These are phyloP conservation scores for Drosophila multiciliata DNA, from an alignment of 2,888 invertebrate species.

Conservation along the genomic window DNA sequence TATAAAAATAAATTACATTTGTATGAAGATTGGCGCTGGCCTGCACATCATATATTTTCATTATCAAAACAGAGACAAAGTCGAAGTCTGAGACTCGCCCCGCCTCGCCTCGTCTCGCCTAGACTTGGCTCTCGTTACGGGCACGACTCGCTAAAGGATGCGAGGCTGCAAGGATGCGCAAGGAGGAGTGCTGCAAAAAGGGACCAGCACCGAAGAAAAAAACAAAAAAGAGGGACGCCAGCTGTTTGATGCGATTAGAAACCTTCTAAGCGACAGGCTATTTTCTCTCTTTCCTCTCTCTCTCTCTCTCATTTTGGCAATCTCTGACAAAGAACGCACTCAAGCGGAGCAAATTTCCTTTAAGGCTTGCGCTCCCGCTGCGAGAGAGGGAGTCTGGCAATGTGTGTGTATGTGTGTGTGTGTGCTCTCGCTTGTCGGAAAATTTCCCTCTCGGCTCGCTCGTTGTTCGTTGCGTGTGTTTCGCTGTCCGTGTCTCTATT, in stretches of 20 bases:
- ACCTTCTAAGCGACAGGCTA: constrained; percentile 28
- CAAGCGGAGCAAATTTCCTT: constrained; percentile 60
- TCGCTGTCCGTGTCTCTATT: constrained; percentile 55
- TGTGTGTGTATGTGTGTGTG: background rate
- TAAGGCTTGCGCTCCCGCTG: constrained; percentile 25
- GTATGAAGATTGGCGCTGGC: constrained; percentile 79
- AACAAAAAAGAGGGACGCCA: constrained; percentile 46
- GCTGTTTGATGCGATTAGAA: constrained; percentile 75
- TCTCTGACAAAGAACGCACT: constrained; percentile 9
- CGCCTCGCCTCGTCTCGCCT: constrained; percentile 23
- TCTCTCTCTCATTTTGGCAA: background rate
- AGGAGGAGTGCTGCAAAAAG: constrained; percentile 50
- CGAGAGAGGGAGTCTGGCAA: constrained; percentile 1
- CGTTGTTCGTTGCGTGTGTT: constrained; percentile 15
- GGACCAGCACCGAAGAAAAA: constrained; percentile 34
- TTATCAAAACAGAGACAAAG: constrained; percentile 79
- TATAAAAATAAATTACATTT: constrained; percentile 81
- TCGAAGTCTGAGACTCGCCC: constrained; percentile 36
- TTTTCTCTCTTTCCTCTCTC: constrained; percentile 13
- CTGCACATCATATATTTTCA: constrained; percentile 82
- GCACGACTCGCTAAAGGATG: constrained; percentile 16
- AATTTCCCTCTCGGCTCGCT: constrained; percentile 41
- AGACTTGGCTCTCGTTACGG: background rate
- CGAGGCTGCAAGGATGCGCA: background rate
- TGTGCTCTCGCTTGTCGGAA: constrained; percentile 18